Evolutionary conservation across 1,140 invertebrate species (phyloP), one percentile per base, ranked within the genome.

Genomic region (Macrosteles quadrilineatus): DNA sequence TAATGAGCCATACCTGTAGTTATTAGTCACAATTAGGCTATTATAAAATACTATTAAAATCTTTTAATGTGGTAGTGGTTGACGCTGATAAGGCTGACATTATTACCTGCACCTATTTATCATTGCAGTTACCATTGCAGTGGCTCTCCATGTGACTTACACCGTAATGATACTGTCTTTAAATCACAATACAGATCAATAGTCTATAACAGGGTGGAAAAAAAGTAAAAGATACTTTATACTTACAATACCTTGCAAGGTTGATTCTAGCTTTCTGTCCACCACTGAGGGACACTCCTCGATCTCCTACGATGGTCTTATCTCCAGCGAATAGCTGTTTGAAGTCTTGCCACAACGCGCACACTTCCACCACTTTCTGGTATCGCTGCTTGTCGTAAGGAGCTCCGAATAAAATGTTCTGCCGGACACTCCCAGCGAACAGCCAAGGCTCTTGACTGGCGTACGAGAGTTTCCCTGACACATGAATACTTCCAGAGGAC

Each of bases 381-480:
- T 93, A 94, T 50, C 85, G 84, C 14, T 84, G 75, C 71, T 85
- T 81, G 71, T 90, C 83, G 73, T 85, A 92, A 0, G 84, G 79
- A 67, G 85, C 80, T 0, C 91, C 93, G 80, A 95, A 94, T 0
- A 93, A 77, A 69, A 96, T 92, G 77, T 96, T 96, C 73, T 93
- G 88, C 50, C 86, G 78, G 0, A 88, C 83, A 0, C 83, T 83
- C 0, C 83, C 88, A 0, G 87, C 85, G 77, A 92, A 92, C 1
- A 92, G 78, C 91, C 91, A 94, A 0, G 91, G 85, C 73, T 92
- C 90, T 76, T 94, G 91, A 50, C 90, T 87, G 0, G 89, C 87
- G 76, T 91, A 93, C 0, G 90, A 86, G 1, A 93, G 76, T 12
- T 75, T 80, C 4, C 90, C 90, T 2, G 84, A 81, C 0, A 93